phyloP scores from a whole-genome alignment of 2,113 vertebrate genomes.

The Pholis gunnellus region DNA sequence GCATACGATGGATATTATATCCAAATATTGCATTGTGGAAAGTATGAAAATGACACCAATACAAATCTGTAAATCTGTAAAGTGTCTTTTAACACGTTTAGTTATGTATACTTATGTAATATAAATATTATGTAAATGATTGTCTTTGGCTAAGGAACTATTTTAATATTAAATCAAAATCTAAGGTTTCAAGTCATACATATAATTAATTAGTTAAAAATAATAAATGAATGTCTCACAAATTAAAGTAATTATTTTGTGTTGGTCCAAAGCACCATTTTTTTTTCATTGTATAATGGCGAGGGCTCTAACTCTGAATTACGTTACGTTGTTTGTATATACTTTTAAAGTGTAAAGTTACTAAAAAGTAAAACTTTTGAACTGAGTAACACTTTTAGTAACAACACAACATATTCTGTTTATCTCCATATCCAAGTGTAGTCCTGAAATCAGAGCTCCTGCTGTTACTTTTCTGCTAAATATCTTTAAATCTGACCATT shows the following conservation, averaged over 20 bases:
- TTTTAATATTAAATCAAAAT: too few species aligned
- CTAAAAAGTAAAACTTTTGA: too few species aligned
- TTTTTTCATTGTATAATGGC: neutral
- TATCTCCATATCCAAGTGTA: too few species aligned
- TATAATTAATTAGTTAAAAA: neutral
- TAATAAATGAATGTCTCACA: neutral
- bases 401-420: neutral
- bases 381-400: neutral
- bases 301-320: neutral
- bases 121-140: too few species aligned
- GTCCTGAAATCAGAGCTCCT: neutral
- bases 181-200: too few species aligned
- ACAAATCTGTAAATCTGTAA: neutral
- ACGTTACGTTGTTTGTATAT: neutral
- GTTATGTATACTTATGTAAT: neutral
- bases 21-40: neutral
- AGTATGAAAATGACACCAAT: neutral
- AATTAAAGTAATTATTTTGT: neutral
- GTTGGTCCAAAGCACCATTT: neutral
- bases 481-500: conserved; percentile 1
- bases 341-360: neutral
- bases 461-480: neutral
- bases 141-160: too few species aligned
- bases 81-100: neutral
- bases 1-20: neutral